A percentile compares a stretch with the other conserved stretches of the same genome.
Conservation (phyloP, 92 coral and sea anemone species). For the Anthopleura xanthogrammica region DNA sequence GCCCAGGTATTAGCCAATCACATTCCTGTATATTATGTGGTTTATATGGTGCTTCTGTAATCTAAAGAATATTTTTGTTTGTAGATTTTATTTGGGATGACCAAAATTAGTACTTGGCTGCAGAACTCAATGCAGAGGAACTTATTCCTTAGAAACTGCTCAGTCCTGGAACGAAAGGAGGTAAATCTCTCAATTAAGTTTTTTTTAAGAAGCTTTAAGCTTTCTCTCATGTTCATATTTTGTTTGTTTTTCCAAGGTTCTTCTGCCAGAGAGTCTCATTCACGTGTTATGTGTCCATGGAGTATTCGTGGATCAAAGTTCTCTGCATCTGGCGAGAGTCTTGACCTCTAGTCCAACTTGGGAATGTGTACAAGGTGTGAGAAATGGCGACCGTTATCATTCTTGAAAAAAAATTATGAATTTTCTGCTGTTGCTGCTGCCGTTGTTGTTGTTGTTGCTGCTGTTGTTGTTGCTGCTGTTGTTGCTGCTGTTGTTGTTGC, state of each 20-base stretch:
- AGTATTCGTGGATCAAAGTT: slow-evolving; percentile 8
- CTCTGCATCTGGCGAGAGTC: slow-evolving; percentile 3
- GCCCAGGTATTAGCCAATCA: slow-evolving; percentile 63
- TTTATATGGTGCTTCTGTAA: background rate
- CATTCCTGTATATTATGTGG: background rate
- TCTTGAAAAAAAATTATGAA: too few relatives aligned
- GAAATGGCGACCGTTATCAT: background rate
- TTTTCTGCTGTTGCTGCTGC: too few relatives aligned
- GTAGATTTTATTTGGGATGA: slow-evolving; percentile 20
- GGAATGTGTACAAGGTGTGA: slow-evolving; percentile 24
- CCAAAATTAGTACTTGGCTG: slow-evolving; percentile 3
- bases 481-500: background rate
- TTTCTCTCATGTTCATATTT: background rate
- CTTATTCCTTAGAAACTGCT: background rate
- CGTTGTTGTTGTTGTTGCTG: too few relatives aligned
- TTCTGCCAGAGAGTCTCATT: slow-evolving; percentile 20
- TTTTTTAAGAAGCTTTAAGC: background rate
- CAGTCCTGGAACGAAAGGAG: background rate
- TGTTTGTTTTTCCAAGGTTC: background rate
- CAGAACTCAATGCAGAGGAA: slow-evolving; percentile 5
- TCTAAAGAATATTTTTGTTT: background rate
- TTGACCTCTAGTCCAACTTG: slow-evolving; percentile 20
- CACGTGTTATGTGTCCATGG: slow-evolving; percentile 9
- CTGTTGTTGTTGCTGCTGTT: background rate
- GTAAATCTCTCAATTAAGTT: background rate